These are phyloP conservation scores for Sycophila texana DNA, from an alignment of 2,888 invertebrate genomes.

Conservation along the genomic window DNA sequence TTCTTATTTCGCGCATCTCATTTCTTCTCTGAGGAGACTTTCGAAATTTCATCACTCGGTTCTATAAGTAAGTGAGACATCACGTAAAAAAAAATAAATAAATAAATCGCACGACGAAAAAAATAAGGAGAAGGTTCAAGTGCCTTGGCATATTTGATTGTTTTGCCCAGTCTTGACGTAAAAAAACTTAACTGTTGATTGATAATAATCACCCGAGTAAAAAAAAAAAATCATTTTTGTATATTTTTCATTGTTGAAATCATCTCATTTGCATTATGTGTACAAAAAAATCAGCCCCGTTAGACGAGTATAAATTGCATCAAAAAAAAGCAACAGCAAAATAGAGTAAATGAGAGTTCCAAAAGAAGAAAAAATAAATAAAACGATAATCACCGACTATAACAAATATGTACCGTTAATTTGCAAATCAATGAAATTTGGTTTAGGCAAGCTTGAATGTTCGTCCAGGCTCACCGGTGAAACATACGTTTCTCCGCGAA, in stretches of 20 bases:
- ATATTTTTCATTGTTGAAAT: constrained; percentile 17
- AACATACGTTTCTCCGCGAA: constrained; percentile 5
- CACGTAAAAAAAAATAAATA: background rate
- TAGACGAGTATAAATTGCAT: background rate
- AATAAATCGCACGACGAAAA: constrained; percentile 9
- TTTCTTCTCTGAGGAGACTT: background rate
- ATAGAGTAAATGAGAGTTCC: background rate
- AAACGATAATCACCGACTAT: constrained; percentile 1
- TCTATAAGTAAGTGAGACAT: background rate
- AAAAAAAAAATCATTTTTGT: background rate
- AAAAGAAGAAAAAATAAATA: background rate
- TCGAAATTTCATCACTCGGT: constrained; percentile 16
- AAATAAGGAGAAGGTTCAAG: constrained; percentile 50
- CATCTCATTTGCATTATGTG: background rate
- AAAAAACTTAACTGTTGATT: background rate
- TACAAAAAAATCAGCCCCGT: too few relatives aligned
- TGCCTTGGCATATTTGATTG: constrained; percentile 57
- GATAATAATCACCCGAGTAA: background rate
- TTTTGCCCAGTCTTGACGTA: constrained; percentile 22
- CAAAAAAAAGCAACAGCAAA: background rate
- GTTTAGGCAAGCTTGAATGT: constrained; percentile 53
- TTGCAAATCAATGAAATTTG: constrained; percentile 51
- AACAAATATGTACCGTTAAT: background rate
- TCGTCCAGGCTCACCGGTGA: constrained; percentile 30
- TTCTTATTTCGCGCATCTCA: constrained; percentile 23